A percentile compares a stretch with the other conserved stretches of the same genome.
phyloP scores from a whole-genome alignment of 92 coral and sea anemone species.

The Phymanthus crucifer region DNA sequence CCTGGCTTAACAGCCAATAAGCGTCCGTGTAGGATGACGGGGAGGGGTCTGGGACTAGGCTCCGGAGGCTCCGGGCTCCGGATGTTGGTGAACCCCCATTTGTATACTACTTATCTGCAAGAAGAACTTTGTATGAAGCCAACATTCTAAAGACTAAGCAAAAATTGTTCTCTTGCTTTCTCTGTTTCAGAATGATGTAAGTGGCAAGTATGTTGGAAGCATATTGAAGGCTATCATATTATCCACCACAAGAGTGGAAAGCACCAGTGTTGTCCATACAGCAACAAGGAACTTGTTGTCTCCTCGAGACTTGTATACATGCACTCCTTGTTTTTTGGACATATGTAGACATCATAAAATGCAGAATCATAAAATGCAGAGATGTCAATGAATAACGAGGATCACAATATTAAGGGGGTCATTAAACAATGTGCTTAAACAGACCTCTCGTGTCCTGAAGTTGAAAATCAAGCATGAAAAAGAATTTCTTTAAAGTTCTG shows the following conservation, averaged over 20 bases:
- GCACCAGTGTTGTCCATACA: not conserved
- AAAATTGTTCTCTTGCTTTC: too few relatives aligned
- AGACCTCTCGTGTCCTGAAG: not conserved
- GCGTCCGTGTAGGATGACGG: too few relatives aligned
- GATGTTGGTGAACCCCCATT: too few relatives aligned
- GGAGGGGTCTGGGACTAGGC: too few relatives aligned
- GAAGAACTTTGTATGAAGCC: not conserved
- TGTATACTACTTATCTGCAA: not conserved
- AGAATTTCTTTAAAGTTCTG: not conserved
- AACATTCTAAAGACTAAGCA: not conserved
- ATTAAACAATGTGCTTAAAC: not conserved
- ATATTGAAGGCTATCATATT: not conserved
- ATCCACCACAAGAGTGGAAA: not conserved
- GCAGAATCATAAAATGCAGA: too few relatives aligned
- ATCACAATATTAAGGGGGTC: not conserved
- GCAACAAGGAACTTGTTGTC: not conserved
- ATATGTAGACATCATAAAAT: not conserved
- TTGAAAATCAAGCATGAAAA: not conserved
- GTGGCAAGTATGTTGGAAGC: not conserved
- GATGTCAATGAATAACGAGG: not conserved
- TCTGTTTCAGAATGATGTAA: not conserved
- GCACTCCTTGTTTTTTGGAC: not conserved
- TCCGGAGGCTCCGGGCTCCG: too few relatives aligned
- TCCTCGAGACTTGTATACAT: too few relatives aligned
- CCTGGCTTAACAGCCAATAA: too few relatives aligned